Evolutionary conservation across 1,140 invertebrate genomes (phyloP), one percentile per base, ranked within the genome.

Genomic region (Drosophila takahashii): DNA sequence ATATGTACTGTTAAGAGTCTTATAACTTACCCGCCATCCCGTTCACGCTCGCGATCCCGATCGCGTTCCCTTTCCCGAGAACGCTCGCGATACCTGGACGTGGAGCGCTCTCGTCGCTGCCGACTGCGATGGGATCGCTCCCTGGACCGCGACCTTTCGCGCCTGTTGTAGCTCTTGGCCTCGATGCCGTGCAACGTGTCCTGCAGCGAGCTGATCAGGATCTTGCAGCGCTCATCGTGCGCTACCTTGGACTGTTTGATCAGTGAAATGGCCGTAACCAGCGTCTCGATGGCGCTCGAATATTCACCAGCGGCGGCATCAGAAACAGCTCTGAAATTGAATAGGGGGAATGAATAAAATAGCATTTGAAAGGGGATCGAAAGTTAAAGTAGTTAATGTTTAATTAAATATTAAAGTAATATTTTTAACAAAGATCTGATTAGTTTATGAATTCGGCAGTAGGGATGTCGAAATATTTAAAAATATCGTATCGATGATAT

Each of bases 201-300:
- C 93, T 99, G 97, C 1, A 99, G 94, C 0, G 98, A 98, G 84
- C 96, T 98, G 56, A 99, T 98, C 10, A 99, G 93, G 76, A 99
- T 99, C 93, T 99, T 99, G 93, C 99, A 99, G 41, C 99, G 94
- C 92, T 99, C 99, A 93, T 99, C 99, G 90, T 97, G 96, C 0
- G 98, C 97, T 59, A 99, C 97, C 93, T 99, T 99, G 16, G 98
- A 99, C 93, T 99, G 98, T 93, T 99, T 99, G 66, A 99, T 99
- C 16, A 99, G 93, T 4, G 98, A 99, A 78, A 99, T 99, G 2
- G 99, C 99, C 1, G 99, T 99, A 4, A 99, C 98, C 62, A 99
- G 93, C 5, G 99, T 99, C 93, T 99, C 98, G 85, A 99, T 99
- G 47, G 99, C 99, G 93, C 97, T 98, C 0, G 97, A 97, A 93